Conservation (phyloP, 2,113 vertebrate species). For the Elachura formosa region DNA sequence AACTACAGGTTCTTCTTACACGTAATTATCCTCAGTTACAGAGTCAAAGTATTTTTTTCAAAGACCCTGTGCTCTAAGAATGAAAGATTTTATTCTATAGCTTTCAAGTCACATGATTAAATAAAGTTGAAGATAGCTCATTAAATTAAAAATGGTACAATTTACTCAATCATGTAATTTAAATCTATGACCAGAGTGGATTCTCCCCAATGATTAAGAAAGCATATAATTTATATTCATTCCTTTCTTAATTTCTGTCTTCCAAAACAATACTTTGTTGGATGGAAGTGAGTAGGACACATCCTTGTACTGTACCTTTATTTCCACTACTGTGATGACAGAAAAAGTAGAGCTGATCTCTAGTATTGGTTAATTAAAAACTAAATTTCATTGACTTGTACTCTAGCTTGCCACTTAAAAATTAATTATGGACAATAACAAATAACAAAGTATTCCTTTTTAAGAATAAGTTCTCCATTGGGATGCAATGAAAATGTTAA, state of each 20-base stretch:
- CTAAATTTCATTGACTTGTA: neutral
- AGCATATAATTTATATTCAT: neutral
- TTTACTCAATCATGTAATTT: neutral
- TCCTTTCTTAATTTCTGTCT: constrained; percentile 20
- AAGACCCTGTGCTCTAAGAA: neutral
- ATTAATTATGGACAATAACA: constrained; percentile 53
- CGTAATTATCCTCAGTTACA: neutral
- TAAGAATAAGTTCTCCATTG: constrained; percentile 1
- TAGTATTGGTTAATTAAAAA: constrained; percentile 46
- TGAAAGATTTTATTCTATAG: neutral
- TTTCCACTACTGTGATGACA: neutral
- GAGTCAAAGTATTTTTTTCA: neutral
- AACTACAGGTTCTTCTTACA: neutral
- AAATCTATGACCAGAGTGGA: neutral
- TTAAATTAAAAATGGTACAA: constrained; percentile 18
- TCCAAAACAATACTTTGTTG: neutral
- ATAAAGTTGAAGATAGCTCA: neutral
- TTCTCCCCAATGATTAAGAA: neutral
- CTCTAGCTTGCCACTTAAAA: neutral
- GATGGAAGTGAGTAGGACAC: neutral
- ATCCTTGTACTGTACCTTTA: neutral
- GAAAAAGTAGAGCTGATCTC: neutral
- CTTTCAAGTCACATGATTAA: neutral
- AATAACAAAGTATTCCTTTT: constrained; percentile 22
- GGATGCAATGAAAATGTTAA: constrained; percentile 17